These are phyloP conservation scores for Gallinago nigripennis DNA, from an alignment of 2,797 vertebrate genomes.

Conservation along the genomic window DNA sequence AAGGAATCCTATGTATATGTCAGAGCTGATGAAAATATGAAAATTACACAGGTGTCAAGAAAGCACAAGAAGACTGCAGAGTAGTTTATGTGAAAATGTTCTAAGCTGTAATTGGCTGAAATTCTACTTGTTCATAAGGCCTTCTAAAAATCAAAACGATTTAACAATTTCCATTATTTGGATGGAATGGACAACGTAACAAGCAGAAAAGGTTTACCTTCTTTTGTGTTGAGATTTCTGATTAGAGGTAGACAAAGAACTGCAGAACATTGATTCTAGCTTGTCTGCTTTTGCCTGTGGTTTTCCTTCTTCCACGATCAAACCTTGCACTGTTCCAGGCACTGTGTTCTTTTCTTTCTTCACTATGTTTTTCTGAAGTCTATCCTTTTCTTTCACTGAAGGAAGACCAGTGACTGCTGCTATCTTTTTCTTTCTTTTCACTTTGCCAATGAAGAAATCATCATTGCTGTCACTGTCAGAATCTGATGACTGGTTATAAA, in stretches of 20 bases:
- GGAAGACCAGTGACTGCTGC: conserved; percentile 47
- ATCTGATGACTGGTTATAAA: conserved; percentile 88
- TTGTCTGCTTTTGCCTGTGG: conserved; percentile 61
- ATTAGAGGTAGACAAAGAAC: conserved; percentile 76
- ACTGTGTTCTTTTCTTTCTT: not conserved
- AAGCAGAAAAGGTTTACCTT: conserved; percentile 62
- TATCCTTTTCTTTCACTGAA: conserved; percentile 26
- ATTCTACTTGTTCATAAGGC: not conserved
- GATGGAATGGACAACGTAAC: not conserved
- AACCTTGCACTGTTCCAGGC: not conserved
- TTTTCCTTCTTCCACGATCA: conserved; percentile 62
- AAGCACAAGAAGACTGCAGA: not conserved
- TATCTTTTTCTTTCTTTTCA: conserved; percentile 86
- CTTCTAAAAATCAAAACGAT: not conserved
- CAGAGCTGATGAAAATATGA: not conserved
- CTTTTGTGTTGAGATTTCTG: conserved; percentile 47
- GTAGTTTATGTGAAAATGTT: not conserved
- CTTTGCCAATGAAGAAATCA: conserved; percentile 95
- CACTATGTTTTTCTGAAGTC: not conserved
- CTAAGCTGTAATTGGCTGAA: not conserved
- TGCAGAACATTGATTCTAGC: conserved; percentile 86
- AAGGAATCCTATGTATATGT: not conserved
- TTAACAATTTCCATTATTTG: not conserved
- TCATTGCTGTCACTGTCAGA: conserved; percentile 85
- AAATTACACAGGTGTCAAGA: not conserved